Evolutionary conservation across 2,113 vertebrate genomes (phyloP).

Genomic region (Ornithorhynchus anatinus): DNA sequence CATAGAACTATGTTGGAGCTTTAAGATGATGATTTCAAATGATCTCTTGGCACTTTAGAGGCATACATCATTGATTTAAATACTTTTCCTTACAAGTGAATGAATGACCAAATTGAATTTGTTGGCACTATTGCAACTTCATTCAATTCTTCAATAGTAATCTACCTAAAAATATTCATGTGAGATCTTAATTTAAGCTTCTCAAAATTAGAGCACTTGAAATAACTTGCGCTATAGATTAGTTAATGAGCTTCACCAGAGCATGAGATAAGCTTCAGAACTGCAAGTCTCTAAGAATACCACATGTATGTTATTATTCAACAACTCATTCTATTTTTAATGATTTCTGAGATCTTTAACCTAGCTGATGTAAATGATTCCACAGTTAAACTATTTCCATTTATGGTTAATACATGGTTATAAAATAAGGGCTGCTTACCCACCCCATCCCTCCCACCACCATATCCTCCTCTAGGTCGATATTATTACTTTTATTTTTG

Average conservation of each 20-base stretch:
- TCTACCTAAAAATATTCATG: conserved; percentile 30
- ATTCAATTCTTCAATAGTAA: conserved; percentile 35
- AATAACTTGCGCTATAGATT: conserved; percentile 24
- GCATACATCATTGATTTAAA: not conserved
- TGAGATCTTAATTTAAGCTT: conserved; percentile 48
- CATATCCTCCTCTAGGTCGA: conserved; percentile 7
- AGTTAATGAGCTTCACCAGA: conserved; percentile 51
- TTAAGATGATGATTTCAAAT: not conserved
- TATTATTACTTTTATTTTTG: conserved; percentile 13
- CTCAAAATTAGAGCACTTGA: conserved; percentile 34
- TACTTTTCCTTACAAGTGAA: not conserved
- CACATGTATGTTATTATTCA: conserved; percentile 42
- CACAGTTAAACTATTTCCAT: conserved; percentile 32
- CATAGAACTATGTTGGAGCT: no score
- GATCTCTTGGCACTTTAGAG: not conserved
- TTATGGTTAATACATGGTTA: conserved; percentile 27
- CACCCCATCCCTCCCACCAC: no score
- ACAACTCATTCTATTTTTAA: conserved; percentile 46
- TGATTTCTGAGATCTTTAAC: conserved; percentile 37
- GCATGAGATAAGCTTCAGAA: conserved; percentile 41
- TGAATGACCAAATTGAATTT: conserved; percentile 27
- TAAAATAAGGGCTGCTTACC: conserved; percentile 8
- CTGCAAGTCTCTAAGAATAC: conserved; percentile 7
- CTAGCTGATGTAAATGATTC: conserved; percentile 43
- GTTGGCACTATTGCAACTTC: conserved; percentile 35